Percentiles rank a stretch among this genome's conserved stretches.
Evolutionary conservation across 1,140 invertebrate genomes (phyloP).

Genomic region (Armadillidium nasatum): DNA sequence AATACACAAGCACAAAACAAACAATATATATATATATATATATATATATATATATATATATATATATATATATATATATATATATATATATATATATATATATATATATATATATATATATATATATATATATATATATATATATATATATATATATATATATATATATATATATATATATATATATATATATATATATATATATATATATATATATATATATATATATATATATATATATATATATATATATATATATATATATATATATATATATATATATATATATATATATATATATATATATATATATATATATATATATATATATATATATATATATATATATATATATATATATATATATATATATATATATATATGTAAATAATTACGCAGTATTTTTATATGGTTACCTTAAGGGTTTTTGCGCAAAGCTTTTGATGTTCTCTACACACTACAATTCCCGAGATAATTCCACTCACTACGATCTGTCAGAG

Average conservation of each 20-base stretch:
- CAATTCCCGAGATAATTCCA: too few species aligned
- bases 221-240: not conserved
- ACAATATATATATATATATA: too few species aligned
- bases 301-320: not conserved
- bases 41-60: not conserved
- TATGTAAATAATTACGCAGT: not conserved
- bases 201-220: not conserved
- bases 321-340: not conserved
- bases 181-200: not conserved
- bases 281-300: not conserved
- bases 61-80: slow-evolving; percentile 1
- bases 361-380: slow-evolving; percentile 8
- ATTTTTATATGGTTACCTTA: too few species aligned
- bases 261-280: too few species aligned
- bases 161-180: not conserved
- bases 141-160: slow-evolving; percentile 13
- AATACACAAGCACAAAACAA: too few species aligned
- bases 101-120: not conserved
- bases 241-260: too few species aligned
- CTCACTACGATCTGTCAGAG: too few species aligned
- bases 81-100: not conserved
- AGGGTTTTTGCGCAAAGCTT: too few species aligned
- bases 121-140: not conserved
- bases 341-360: not conserved
- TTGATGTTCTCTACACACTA: too few species aligned